phyloP scores from a whole-genome alignment of 2,113 vertebrate species.

The Corapipo altera region DNA sequence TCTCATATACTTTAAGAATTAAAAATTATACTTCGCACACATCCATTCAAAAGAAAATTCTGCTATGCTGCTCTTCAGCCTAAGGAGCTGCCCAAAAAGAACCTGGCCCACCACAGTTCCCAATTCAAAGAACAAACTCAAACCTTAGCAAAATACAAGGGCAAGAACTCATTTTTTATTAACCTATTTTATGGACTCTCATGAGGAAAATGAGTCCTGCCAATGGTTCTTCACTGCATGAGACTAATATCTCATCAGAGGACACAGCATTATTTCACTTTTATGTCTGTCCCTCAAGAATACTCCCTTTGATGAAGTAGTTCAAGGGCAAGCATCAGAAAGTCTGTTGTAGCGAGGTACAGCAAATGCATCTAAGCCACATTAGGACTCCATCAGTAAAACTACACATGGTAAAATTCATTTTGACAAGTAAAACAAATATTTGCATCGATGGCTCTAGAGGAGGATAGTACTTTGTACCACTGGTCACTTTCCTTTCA shows the following conservation, averaged over 20 bases:
- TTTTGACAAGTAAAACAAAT: background rate
- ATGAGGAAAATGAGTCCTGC: conserved; percentile 2
- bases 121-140: background rate
- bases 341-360: background rate
- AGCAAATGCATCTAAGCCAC: background rate
- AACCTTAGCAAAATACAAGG: background rate
- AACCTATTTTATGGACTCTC: conserved; percentile 51
- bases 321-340: conserved; percentile 50
- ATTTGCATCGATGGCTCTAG: background rate
- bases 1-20: background rate
- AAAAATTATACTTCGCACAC: background rate
- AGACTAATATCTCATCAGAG: conserved; percentile 18
- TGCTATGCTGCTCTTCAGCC: background rate
- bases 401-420: background rate
- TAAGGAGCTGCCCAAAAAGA: background rate
- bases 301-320: conserved; percentile 43
- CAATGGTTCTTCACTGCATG: background rate
- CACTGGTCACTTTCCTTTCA: background rate
- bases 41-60: background rate
- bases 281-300: conserved; percentile 31
- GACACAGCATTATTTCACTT: conserved; percentile 36
- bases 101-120: background rate
- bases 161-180: conserved; percentile 22
- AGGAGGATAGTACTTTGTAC: background rate
- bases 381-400: background rate